Conservation (phyloP, 2,797 vertebrate genomes). For the Sebastes kiyomatsui region DNA sequence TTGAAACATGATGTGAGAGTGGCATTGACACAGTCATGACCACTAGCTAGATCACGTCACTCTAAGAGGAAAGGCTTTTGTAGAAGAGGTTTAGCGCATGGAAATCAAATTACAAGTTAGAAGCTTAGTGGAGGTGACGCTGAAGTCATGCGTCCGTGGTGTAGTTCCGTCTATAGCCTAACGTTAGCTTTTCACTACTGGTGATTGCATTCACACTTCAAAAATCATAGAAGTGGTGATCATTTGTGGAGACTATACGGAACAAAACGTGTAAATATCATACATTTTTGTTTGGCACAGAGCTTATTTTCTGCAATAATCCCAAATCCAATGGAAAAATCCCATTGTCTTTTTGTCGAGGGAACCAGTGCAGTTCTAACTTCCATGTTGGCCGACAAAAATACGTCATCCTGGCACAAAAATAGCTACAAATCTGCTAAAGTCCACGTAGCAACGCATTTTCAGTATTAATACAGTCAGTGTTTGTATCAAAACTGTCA, state of each 20-base stretch:
- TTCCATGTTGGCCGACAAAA: neutral
- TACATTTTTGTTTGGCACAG: neutral
- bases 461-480: neutral
- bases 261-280: too few relatives aligned
- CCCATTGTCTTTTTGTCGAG: neutral
- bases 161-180: neutral
- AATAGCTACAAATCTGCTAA: neutral
- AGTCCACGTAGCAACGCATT: neutral
- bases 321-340: neutral
- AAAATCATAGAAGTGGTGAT: too few relatives aligned
- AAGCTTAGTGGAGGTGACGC: neutral
- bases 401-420: neutral
- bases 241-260: too few relatives aligned
- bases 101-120: neutral
- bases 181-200: neutral
- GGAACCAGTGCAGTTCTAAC: neutral
- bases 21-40: too few relatives aligned
- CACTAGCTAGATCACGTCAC: too few relatives aligned
- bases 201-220: neutral
- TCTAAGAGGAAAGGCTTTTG: too few relatives aligned
- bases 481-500: neutral
- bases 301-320: neutral
- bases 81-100: too few relatives aligned
- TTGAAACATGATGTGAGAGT: neutral
- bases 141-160: neutral